Conservation (phyloP, 2,888 invertebrate genomes). For the Galeruca laticollis region DNA sequence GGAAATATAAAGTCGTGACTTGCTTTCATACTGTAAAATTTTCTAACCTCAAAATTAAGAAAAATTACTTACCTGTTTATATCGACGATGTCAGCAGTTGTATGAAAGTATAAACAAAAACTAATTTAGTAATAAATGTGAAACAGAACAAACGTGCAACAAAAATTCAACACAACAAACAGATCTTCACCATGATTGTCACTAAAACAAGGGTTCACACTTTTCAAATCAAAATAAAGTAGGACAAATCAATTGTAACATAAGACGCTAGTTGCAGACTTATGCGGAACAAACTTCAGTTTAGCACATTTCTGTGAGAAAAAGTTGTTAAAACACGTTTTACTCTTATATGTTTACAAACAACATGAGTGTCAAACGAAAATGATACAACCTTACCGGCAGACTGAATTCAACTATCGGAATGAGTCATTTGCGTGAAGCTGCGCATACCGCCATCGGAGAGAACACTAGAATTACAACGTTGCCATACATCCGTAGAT, state of each 20-base stretch:
- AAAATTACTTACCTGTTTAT: conserved; percentile 9
- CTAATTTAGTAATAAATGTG: not conserved
- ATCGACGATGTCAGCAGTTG: not conserved
- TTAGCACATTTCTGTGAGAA: conserved; percentile 22
- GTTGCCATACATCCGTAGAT: conserved; percentile 29
- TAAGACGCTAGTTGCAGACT: not conserved
- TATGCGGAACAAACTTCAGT: conserved; percentile 1
- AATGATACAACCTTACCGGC: conserved; percentile 35
- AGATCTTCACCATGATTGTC: conserved; percentile 22
- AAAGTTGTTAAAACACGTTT: conserved; percentile 41
- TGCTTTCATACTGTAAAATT: conserved; percentile 17
- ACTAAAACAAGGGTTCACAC: conserved; percentile 16
- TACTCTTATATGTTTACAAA: conserved; percentile 48
- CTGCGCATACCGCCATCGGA: conserved; percentile 46
- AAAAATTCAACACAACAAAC: conserved; percentile 31
- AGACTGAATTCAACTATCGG: conserved; percentile 42
- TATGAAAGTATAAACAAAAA: not conserved
- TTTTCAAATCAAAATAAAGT: conserved; percentile 22
- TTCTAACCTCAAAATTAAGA: not conserved
- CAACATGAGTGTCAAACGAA: conserved; percentile 34
- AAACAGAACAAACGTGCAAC: conserved; percentile 12
- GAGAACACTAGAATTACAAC: conserved; percentile 27
- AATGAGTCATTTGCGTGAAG: conserved; percentile 48
- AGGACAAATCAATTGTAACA: conserved; percentile 29
- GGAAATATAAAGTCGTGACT: conserved; percentile 21